Percentiles rank a stretch among this genome's conserved stretches.
Evolutionary conservation across 2,113 vertebrate genomes (phyloP).

Genomic region (Brevimyrus niger): DNA sequence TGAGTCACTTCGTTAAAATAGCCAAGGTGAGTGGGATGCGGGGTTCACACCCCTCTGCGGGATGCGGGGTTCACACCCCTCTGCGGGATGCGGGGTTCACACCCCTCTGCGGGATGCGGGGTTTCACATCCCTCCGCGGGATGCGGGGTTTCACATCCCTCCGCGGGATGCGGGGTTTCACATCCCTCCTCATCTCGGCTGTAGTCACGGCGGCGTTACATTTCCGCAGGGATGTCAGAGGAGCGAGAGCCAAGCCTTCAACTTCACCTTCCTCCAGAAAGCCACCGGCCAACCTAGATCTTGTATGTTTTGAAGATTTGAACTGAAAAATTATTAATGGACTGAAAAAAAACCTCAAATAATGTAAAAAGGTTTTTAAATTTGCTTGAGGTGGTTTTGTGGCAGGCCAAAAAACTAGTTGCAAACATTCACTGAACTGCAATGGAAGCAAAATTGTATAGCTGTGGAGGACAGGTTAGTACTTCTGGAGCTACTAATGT

Average conservation of each 20-base stretch:
- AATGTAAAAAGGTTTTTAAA: neutral
- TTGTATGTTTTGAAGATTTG: neutral
- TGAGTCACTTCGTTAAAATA: conserved; percentile 95
- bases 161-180: neutral
- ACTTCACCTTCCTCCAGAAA: neutral
- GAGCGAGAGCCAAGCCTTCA: neutral
- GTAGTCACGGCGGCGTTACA: neutral
- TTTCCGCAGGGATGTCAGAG: neutral
- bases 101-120: neutral
- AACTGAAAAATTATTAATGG: neutral
- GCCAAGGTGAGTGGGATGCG: conserved; percentile 76
- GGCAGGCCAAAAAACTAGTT: neutral
- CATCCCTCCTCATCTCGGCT: neutral
- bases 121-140: neutral
- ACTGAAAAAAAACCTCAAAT: neutral
- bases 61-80: neutral
- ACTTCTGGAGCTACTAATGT: neutral
- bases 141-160: neutral
- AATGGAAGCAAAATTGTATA: neutral
- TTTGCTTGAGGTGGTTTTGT: neutral
- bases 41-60: neutral
- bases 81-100: neutral
- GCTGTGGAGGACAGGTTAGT: neutral
- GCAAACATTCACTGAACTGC: neutral
- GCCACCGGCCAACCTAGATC: neutral